phyloP scores from a whole-genome alignment of 2,888 invertebrate genomes.

The Oscheius myriophilus region DNA sequence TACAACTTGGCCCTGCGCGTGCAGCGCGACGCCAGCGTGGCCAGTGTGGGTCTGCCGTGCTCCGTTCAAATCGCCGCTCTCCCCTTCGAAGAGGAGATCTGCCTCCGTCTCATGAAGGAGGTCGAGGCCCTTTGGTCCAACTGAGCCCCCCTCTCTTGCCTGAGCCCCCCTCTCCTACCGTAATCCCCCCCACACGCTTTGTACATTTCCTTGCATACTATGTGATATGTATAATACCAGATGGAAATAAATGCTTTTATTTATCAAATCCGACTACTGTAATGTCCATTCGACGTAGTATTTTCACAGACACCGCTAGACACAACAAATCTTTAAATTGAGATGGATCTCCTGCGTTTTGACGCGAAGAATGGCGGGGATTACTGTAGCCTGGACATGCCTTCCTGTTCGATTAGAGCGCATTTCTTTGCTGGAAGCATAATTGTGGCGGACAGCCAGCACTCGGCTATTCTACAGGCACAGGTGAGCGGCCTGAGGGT shows the following conservation, averaged over 20 bases:
- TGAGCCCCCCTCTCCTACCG: slow-evolving; percentile 1
- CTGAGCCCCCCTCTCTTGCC: slow-evolving; percentile 2
- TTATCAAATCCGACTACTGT: too few species aligned
- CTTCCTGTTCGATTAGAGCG: background rate
- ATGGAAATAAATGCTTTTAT: too few species aligned
- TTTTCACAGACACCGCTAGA: too few species aligned
- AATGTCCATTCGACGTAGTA: too few species aligned
- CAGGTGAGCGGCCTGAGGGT: background rate
- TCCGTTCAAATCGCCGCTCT: slow-evolving; percentile 62
- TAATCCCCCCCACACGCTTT: too few species aligned
- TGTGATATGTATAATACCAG: too few species aligned
- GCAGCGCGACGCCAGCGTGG: slow-evolving; percentile 52
- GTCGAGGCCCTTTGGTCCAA: slow-evolving; percentile 44
- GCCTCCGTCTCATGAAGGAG: slow-evolving; percentile 56
- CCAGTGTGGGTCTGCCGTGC: slow-evolving; percentile 57
- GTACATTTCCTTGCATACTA: too few species aligned
- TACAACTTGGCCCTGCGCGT: slow-evolving; percentile 51
- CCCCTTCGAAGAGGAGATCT: slow-evolving; percentile 61
- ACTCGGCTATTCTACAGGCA: background rate
- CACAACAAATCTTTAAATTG: background rate
- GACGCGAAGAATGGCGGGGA: background rate
- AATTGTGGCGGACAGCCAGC: background rate
- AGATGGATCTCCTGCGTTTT: slow-evolving; percentile 10
- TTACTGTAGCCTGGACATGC: background rate
- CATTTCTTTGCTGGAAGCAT: slow-evolving; percentile 1